phyloP scores from a whole-genome alignment of 2,888 invertebrate genomes.

The Sminthurides aquaticus region DNA sequence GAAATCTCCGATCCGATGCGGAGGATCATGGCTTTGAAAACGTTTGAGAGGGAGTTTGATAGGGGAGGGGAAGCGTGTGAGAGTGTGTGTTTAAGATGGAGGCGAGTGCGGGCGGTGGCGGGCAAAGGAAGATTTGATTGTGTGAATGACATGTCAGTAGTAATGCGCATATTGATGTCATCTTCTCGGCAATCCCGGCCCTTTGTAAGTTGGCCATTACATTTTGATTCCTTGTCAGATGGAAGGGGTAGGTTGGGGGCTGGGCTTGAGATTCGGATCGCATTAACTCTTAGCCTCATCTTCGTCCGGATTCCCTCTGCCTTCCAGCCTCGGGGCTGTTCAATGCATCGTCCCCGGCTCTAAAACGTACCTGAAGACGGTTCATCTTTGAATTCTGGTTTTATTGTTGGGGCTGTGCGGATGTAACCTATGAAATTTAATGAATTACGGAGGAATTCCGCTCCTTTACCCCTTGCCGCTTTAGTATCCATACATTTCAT shows the following conservation, averaged over 20 bases:
- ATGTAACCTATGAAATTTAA: too few relatives aligned
- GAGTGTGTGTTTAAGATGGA: neutral
- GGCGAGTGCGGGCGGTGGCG: neutral
- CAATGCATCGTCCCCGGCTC: too few relatives aligned
- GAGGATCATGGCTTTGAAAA: neutral
- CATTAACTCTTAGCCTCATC: neutral
- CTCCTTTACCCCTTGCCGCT: too few relatives aligned
- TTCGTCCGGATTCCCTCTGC: slow-evolving; percentile 8
- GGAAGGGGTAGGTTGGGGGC: neutral
- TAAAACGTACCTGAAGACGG: too few relatives aligned
- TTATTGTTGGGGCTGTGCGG: too few relatives aligned
- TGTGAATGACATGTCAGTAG: slow-evolving; percentile 35
- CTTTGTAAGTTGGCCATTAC: slow-evolving; percentile 24
- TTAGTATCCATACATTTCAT: too few relatives aligned
- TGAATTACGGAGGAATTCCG: too few relatives aligned
- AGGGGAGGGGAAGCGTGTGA: slow-evolving; percentile 12
- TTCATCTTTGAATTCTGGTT: too few relatives aligned
- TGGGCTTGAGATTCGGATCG: neutral
- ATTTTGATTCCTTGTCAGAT: slow-evolving; percentile 21
- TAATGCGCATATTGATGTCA: slow-evolving; percentile 37
- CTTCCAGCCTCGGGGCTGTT: too few relatives aligned
- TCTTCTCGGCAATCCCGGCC: slow-evolving; percentile 24
- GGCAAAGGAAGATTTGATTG: neutral
- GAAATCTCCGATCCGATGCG: too few relatives aligned
- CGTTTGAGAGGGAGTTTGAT: slow-evolving; percentile 1